Base-by-base conservation (phyloP, 2,797 vertebrate genomes). In the Siniperca undulata region DNA sequence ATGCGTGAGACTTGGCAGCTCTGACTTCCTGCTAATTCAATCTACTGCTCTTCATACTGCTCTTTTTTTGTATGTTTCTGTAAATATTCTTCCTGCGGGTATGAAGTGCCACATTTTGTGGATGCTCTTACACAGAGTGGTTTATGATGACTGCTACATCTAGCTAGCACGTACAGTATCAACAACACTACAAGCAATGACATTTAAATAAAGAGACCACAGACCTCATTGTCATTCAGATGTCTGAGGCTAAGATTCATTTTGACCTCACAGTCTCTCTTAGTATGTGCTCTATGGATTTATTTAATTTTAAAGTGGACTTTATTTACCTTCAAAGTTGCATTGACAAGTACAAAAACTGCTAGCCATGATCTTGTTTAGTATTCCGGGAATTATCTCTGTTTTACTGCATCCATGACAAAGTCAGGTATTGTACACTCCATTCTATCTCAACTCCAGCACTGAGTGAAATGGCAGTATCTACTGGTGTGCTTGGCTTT, bases 51-150 rank as follows among this genome's bases (percentile, higher is more conserved):
- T 40, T 62, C 30, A 48, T 30, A 42, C 27, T 11, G 66, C 55
- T 17, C 17, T 1, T 38, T 12, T 0, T 44, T 64, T 44, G 12
- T 27, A 5, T 6, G 27, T 80, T 30, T 70, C 53, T 61, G 62
- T 38, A 67, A 30, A 44, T 68, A 44, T 20, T 71, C 40, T 82
- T 66, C 71, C 16, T n/a, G 62, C n/a, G 20, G 56, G 67, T 50
- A 30, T 42, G 5, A 73, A 59, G 40, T 77, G 70, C 73, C 20
- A 0, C 55, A 22, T 40, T 59, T 48, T 44, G 0, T 5, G 5
- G 40, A 56, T 14, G 46, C 50, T 66, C 68, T 56, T 53, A 68
- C 11, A 7, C 16, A 56, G 61, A 86, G 77, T 60, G 64, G 40
- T 70, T 85, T 58, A 66, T 52, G 60, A 69, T 42, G 44, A 52